phyloP scores from a whole-genome alignment of 1,140 invertebrate genomes.

The Hyles euphorbiae region DNA sequence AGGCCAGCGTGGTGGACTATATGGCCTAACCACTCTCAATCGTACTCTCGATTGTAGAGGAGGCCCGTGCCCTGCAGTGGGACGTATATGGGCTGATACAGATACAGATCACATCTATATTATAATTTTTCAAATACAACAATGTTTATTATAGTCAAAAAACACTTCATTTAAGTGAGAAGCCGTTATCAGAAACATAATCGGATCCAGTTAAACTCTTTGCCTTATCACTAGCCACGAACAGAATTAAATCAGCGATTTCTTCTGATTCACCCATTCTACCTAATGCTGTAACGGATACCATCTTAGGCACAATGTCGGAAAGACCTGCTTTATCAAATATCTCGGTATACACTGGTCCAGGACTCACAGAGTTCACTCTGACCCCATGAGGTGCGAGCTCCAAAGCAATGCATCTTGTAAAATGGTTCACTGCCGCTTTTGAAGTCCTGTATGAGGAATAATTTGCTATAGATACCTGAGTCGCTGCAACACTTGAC shows the following conservation, averaged over 20 bases:
- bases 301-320: not conserved
- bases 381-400: constrained; percentile 79
- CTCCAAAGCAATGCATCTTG: constrained; percentile 79
- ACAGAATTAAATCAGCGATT: constrained; percentile 83
- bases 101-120: not conserved
- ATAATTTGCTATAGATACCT: constrained; percentile 34
- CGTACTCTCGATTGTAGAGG: too few relatives aligned
- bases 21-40: too few relatives aligned
- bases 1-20: too few relatives aligned
- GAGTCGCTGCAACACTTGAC: constrained; percentile 76
- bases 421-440: constrained; percentile 84
- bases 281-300: not conserved
- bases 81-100: too few relatives aligned
- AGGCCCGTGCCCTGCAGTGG: too few relatives aligned
- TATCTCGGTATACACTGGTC: constrained; percentile 78
- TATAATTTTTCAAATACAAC: not conserved
- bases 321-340: constrained; percentile 57
- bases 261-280: constrained; percentile 65
- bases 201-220: constrained; percentile 81
- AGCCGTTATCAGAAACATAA: constrained; percentile 17
- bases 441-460: constrained; percentile 84
- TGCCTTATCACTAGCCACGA: constrained; percentile 82
- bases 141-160: not conserved
- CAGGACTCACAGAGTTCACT: constrained; percentile 84
- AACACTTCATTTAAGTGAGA: constrained; percentile 2